These are phyloP conservation scores for Silurus glanis DNA, from an alignment of 2,113 vertebrate species.

Conservation along the genomic window DNA sequence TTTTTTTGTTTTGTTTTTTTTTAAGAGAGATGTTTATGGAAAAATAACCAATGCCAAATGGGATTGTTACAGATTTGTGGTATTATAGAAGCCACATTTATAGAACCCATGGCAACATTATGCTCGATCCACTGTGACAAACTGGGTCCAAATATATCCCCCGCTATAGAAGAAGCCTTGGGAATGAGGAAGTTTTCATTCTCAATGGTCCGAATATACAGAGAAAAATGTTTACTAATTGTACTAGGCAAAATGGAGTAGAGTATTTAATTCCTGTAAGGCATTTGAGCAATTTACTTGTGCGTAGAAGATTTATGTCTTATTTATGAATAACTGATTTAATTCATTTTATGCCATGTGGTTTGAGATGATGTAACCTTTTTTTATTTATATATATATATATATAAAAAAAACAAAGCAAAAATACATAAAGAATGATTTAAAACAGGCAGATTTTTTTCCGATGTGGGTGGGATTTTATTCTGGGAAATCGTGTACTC, in stretches of 20 bases:
- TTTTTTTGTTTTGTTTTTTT: neutral
- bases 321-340: conserved; percentile 52
- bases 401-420: neutral
- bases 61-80: conserved; percentile 29
- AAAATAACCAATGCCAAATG: conserved; percentile 47
- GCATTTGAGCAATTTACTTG: conserved; percentile 38
- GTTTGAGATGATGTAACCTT: conserved; percentile 44
- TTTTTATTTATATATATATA: conserved; percentile 42
- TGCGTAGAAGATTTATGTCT: conserved; percentile 43
- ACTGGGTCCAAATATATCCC: neutral
- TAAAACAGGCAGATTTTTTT: conserved; percentile 36
- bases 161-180: conserved; percentile 17
- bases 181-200: neutral
- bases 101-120: conserved; percentile 11
- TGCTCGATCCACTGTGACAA: conserved; percentile 17
- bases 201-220: conserved; percentile 33
- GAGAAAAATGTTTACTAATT: conserved; percentile 46
- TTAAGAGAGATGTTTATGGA: conserved; percentile 30
- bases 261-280: conserved; percentile 41
- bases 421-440: conserved; percentile 26
- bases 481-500: conserved; percentile 32
- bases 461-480: conserved; percentile 16
- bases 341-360: conserved; percentile 33
- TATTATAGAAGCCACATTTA: neutral
- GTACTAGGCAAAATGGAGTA: conserved; percentile 38